phyloP scores from a whole-genome alignment of 35 echinoderm and acorn worm genomes.

The Stichopus chloronotus region DNA sequence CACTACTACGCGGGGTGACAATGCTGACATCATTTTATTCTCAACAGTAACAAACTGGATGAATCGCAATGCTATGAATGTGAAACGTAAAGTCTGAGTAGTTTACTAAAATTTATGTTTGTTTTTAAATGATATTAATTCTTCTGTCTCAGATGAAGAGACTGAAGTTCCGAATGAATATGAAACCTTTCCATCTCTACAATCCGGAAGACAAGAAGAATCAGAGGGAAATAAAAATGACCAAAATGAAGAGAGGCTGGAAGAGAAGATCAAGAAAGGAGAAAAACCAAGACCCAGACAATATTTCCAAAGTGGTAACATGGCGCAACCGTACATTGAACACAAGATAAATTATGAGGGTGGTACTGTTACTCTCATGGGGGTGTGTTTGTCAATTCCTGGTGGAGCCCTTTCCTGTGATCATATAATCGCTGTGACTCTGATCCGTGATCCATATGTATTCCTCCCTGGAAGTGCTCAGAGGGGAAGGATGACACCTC shows the following conservation, averaged over 20 bases:
- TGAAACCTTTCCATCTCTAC: neutral
- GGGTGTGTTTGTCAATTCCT: neutral
- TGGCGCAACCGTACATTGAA: neutral
- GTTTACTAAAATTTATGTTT: too few species aligned
- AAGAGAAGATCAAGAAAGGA: neutral
- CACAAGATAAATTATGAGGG: neutral
- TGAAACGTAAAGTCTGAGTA: too few species aligned
- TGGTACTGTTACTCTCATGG: neutral
- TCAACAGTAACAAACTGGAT: too few species aligned
- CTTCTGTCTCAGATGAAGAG: too few species aligned
- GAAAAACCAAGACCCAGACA: neutral
- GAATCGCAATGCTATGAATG: too few species aligned
- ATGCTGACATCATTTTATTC: too few species aligned
- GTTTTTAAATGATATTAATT: too few species aligned
- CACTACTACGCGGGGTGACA: too few species aligned
- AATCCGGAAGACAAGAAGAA: neutral
- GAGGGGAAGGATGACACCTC: neutral
- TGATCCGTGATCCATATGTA: neutral
- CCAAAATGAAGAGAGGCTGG: neutral
- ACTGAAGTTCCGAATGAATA: neutral
- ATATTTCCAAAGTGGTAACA: neutral
- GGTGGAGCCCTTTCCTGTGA: neutral
- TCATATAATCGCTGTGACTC: neutral
- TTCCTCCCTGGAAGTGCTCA: neutral
- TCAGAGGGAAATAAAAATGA: neutral